Base-by-base conservation (phyloP, 2,888 invertebrate genomes). In the Patella pellucida region DNA sequence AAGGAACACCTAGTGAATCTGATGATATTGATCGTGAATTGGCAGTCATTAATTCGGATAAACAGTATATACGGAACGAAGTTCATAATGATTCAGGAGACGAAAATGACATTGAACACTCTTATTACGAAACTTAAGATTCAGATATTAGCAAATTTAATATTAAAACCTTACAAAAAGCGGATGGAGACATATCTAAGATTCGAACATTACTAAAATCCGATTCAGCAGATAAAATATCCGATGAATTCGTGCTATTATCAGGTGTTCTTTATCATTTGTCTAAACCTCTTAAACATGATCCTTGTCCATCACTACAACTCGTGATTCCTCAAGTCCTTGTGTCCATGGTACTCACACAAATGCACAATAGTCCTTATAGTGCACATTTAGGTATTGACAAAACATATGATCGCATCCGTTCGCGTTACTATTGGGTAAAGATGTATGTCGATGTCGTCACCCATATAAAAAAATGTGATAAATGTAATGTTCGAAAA, bases 391-490 rank as follows among this genome's bases (percentile, higher is more conserved):
- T 31, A 23, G 69, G 73, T 3, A 41, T 73, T 16, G 67, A 73
- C 56, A 72, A 72, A 15, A 72, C 72, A 9, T 31, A 31, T 54
- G 56, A 52, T 31, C 50, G 5, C 7, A 50, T 72, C 16, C 23
- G 54, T 41, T 50, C 50, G 31, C 27, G 52, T 4, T 73, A 51
- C 31, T 56, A 41, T 19, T 73, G 73, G 73, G n/a, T n/a, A 27
- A 31, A 23, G 7, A 69, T 73, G 73, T 27, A 67, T 14, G 68
- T 68, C 4, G 73, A 73, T 69, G 31, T 73, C 12, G 52, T 23
- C 1, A 5, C 16, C 3, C 52, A 16, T 23, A n/a, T 68, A 11
- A 52, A 68, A n/a, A n/a, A n/a, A n/a, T n/a, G n/a, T n/a, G n/a
- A n/a, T n/a, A n/a, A n/a, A n/a, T n/a, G n/a, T n/a, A 67, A 51